A percentile compares a stretch with the other conserved stretches of the same genome.
phyloP scores from a whole-genome alignment of 2,797 vertebrate species.

The Clamator glandarius region DNA sequence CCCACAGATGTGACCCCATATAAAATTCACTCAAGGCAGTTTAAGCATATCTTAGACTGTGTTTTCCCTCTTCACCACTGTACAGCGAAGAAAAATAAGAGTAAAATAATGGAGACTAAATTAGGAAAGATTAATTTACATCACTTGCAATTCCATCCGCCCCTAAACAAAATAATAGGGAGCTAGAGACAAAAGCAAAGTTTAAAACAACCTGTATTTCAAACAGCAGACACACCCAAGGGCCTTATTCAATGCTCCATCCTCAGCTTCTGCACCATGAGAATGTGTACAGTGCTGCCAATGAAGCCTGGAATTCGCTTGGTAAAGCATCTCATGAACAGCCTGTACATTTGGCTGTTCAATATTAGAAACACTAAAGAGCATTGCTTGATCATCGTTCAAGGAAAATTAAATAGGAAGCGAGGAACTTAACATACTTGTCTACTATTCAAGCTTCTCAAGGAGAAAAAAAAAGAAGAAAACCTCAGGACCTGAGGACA shows the following conservation, averaged over 20 bases:
- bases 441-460: not conserved
- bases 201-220: not conserved
- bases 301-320: fast-evolving
- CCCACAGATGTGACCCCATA: not conserved
- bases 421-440: not conserved
- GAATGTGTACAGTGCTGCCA: not conserved
- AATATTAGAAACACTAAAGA: not conserved
- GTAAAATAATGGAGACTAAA: not conserved
- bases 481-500: not conserved
- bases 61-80: not conserved
- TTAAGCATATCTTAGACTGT: not conserved
- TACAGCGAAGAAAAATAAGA: not conserved
- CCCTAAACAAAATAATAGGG: fast-evolving
- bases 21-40: not conserved
- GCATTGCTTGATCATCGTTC: not conserved
- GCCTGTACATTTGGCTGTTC: not conserved
- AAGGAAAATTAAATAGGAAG: not conserved
- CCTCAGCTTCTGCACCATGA: not conserved
- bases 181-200: not conserved
- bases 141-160: fast-evolving
- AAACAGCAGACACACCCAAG: not conserved
- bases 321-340: not conserved
- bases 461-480: not conserved
- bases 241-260: not conserved
- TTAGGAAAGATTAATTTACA: not conserved